Conservation (phyloP, 2,113 vertebrate species). For the Laticauda colubrina region DNA sequence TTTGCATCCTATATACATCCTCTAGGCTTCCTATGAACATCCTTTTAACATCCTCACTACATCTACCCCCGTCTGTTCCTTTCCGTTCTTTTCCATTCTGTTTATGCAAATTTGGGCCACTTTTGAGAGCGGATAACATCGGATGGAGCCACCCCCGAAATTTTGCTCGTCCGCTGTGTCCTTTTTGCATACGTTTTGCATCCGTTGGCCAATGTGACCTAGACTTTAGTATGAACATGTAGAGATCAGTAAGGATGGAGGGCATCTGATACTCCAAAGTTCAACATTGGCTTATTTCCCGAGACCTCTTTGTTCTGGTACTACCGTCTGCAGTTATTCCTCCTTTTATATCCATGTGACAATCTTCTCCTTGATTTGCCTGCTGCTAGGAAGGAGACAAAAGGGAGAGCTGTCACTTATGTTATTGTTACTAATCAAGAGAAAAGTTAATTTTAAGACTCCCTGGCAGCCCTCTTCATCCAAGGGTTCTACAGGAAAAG, state of each 20-base stretch:
- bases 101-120: too few relatives aligned
- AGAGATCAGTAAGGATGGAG: not conserved
- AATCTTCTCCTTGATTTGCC: not conserved
- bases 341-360: not conserved
- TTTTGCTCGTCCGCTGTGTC: too few relatives aligned
- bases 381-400: not conserved
- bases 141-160: too few relatives aligned
- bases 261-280: not conserved
- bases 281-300: not conserved
- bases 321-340: not conserved
- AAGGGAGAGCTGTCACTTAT: not conserved
- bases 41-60: too few relatives aligned
- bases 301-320: not conserved
- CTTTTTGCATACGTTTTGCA: too few relatives aligned
- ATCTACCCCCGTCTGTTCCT: too few relatives aligned
- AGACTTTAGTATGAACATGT: not conserved
- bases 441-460: not conserved
- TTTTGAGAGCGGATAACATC: too few relatives aligned
- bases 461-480: not conserved
- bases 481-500: not conserved
- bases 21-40: too few relatives aligned
- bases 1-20: too few relatives aligned
- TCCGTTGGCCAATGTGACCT: too few relatives aligned
- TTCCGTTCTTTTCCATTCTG: too few relatives aligned
- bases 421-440: not conserved